Evolutionary conservation across 2,113 vertebrate genomes (phyloP).

Genomic region (Leptocoma aspasia): DNA sequence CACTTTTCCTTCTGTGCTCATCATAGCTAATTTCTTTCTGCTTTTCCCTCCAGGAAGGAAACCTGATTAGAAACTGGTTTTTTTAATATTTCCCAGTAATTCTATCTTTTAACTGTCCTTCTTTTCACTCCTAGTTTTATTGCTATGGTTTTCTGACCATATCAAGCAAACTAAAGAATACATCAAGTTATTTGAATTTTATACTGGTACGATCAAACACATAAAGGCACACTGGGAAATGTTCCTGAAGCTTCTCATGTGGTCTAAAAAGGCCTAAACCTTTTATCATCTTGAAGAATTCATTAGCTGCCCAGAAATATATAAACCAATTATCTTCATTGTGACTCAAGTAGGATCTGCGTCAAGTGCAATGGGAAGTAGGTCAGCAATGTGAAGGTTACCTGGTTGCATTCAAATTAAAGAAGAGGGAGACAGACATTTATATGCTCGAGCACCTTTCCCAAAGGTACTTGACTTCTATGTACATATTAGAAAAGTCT

Average conservation of each 20-base stretch:
- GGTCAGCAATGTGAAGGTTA: neutral
- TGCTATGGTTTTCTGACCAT: neutral
- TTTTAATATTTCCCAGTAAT: neutral
- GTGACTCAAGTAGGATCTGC: neutral
- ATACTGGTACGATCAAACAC: neutral
- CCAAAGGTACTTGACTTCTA: neutral
- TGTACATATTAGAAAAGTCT: neutral
- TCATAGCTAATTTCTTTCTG: neutral
- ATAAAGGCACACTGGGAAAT: neutral
- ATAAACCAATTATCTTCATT: neutral
- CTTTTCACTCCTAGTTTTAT: neutral
- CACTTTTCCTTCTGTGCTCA: neutral
- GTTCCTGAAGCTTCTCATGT: neutral
- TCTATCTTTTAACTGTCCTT: neutral
- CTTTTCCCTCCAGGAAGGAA: neutral
- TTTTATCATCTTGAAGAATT: neutral
- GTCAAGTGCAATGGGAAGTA: neutral
- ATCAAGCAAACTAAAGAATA: neutral
- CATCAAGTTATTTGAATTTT: neutral
- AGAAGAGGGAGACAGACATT: neutral
- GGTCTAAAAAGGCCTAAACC: neutral
- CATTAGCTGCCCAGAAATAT: neutral
- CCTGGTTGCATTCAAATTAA: neutral
- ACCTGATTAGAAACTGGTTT: neutral
- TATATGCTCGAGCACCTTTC: neutral